Evolutionary conservation across 2,888 invertebrate genomes (phyloP).

Genomic region (Agrochola circellaris): DNA sequence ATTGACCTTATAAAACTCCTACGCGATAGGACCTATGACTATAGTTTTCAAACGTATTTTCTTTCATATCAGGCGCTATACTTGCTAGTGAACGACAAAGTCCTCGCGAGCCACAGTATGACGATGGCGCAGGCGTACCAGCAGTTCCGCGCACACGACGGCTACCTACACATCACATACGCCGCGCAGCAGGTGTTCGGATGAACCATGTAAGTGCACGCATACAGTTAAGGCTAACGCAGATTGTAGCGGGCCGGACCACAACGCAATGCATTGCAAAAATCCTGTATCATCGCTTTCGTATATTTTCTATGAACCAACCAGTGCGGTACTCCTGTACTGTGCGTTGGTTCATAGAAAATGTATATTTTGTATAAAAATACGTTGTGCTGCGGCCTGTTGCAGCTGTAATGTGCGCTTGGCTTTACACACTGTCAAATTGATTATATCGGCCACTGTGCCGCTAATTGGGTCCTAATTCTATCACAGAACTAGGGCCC

Average conservation of each 20-base stretch:
- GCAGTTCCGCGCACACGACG: conserved; percentile 94
- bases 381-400: too few species aligned
- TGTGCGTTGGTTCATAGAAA: too few species aligned
- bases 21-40: too few species aligned
- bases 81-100: conserved; percentile 94
- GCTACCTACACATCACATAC: conserved; percentile 96
- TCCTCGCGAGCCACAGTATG: conserved; percentile 94
- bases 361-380: neutral
- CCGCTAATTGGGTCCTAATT: neutral
- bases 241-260: neutral
- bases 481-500: conserved; percentile 11
- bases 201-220: conserved; percentile 73
- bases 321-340: too few species aligned
- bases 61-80: conserved; percentile 92
- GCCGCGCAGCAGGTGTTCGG: conserved; percentile 94
- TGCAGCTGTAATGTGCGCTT: neutral
- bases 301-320: neutral
- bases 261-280: neutral
- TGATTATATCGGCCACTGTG: neutral
- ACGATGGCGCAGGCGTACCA: conserved; percentile 95
- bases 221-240: neutral
- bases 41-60: neutral
- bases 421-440: neutral
- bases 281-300: too few species aligned
- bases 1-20: neutral